Base-by-base conservation (phyloP, 2,113 vertebrate genomes). In the Cyanoderma ruficeps region DNA sequence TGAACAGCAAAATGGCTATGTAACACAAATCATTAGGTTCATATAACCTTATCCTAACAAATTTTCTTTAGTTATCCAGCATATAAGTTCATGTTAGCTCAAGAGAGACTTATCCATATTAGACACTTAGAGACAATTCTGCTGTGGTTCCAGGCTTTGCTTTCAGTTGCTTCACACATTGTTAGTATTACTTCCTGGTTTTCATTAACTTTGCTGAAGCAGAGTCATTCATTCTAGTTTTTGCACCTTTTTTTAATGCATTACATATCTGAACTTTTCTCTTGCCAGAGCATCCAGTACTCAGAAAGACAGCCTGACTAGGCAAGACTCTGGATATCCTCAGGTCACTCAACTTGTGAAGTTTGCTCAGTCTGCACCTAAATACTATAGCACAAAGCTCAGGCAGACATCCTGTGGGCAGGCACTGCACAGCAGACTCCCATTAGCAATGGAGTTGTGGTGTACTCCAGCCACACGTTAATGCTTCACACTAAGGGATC, bases 361-460 rank as follows among this genome's bases (percentile, higher is more conserved):
- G 27, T 67, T 88, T 70, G 24, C 28, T 75, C 44, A n/a, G 16
- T 49, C 16, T 78, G 46, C 13, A 5, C 33, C 41, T 30, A 49
- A 31, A 11, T 10, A 27, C 24, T 5, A 6, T 0, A 64, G 33
- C 6, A 12, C n/a, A 57, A 57, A 69, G 33, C 20, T 28, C 4
- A 7, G 41, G 37, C 31, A 78, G 11, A 60, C 27, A 60, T 63
- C 13, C 35, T 42, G 37, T 11, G 53, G 33, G 21, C 75, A 56
- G 28, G 37, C 47, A 67, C n/a, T 0, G 0, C 52, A 23, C 11
- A 72, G 59, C 59, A 82, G 35, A 13, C 25, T 50, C 59, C 23
- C 13, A 19, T 42, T 21, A 46, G n/a, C 37, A 57, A 56, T 17
- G 42, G 42, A 44, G 10, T 28, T 17, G 33, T 15, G 37, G 19